phyloP scores from a whole-genome alignment of 2,888 invertebrate genomes.

The Tipula helvola region DNA sequence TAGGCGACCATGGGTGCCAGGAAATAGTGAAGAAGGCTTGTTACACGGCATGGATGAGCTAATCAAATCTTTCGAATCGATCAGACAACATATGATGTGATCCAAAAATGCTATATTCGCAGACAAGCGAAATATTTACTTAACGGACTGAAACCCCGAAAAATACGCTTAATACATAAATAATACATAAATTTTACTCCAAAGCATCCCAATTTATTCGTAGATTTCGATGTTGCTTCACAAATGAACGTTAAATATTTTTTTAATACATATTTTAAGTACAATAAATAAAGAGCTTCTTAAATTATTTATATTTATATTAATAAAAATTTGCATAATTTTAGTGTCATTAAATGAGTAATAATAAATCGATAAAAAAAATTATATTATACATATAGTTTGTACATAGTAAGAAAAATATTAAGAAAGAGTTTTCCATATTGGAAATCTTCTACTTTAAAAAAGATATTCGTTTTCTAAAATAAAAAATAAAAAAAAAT shows the following conservation, averaged over 20 bases:
- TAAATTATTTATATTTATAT: not conserved
- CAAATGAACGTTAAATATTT: not conserved
- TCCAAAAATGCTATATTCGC: not conserved
- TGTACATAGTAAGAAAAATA: too few species aligned
- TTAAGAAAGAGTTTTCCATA: not conserved
- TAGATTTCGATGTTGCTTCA: not conserved
- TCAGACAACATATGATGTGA: constrained; percentile 21
- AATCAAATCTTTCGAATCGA: constrained; percentile 51
- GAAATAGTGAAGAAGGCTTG: constrained; percentile 96
- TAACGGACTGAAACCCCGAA: not conserved
- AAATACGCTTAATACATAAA: not conserved
- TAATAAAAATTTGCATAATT: not conserved
- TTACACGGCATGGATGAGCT: constrained; percentile 85
- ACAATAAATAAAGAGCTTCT: not conserved
- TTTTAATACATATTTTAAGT: too few species aligned
- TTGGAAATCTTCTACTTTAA: not conserved
- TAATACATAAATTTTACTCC: not conserved
- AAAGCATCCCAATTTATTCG: not conserved
- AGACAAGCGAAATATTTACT: not conserved
- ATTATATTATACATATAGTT: too few species aligned
- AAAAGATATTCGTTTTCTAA: too few species aligned
- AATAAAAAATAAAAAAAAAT: too few species aligned
- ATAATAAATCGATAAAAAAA: too few species aligned
- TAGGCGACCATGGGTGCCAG: constrained; percentile 70
- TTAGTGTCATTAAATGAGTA: not conserved